These are phyloP conservation scores for Apamea monoglypha DNA, from an alignment of 2,888 invertebrate species.

Conservation along the genomic window DNA sequence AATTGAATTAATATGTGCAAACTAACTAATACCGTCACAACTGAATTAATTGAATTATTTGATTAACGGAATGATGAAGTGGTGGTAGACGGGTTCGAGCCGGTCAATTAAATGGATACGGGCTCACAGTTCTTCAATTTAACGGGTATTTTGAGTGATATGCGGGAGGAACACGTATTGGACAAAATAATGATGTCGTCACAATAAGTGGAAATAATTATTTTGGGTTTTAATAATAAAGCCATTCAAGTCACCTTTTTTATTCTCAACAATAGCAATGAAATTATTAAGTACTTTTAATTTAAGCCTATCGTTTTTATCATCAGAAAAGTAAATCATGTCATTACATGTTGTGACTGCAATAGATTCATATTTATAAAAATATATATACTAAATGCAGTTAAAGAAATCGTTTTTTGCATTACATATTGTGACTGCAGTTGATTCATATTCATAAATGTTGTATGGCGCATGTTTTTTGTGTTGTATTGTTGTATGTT, in stretches of 20 bases:
- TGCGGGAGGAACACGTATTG: conserved; percentile 20
- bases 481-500: too few relatives aligned
- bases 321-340: not conserved
- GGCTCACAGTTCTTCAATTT: conserved; percentile 38
- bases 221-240: not conserved
- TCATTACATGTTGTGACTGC: not conserved
- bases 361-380: not conserved
- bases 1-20: conserved; percentile 55
- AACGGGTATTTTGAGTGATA: conserved; percentile 7
- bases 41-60: conserved; percentile 49
- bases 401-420: too few relatives aligned
- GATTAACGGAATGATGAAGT: conserved; percentile 31
- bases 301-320: not conserved
- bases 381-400: too few relatives aligned
- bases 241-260: not conserved
- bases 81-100: conserved; percentile 2
- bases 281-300: not conserved
- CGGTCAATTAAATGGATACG: conserved; percentile 38
- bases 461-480: too few relatives aligned
- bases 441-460: not conserved
- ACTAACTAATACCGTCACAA: conserved; percentile 34
- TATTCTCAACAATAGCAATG: not conserved
- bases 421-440: not conserved
- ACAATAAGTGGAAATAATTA: not conserved
- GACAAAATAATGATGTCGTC: not conserved